Evolutionary conservation across 2,797 vertebrate genomes (phyloP), one percentile per base, ranked within the genome.

Genomic region (Chlorospingus semifuscus): DNA sequence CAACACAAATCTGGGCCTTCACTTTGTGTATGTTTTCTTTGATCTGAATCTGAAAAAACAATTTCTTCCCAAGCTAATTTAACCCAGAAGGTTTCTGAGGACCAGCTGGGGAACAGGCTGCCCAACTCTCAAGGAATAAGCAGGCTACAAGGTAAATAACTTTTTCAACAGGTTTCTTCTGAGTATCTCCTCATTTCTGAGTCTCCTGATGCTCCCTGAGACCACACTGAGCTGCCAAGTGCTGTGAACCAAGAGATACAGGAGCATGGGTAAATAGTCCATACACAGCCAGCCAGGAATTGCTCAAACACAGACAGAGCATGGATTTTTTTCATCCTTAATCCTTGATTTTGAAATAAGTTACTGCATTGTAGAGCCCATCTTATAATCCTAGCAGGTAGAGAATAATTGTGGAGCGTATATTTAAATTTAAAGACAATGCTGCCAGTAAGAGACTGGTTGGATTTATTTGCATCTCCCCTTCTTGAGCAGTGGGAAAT

Each of bases 401-500:
- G 11, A 47, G 55, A 80, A 50, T 17, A 75, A 55, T 12, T 5
- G 2, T 12, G 22, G 9, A 55, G 26, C 2, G 0, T 17, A 5
- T 30, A 44, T 26, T 78, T 60, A 44, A 55, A 64, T 70, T 9
- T 37, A 59, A 84, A 72, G 57, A 42, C 14, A 27, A 7, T 13
- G 42, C 46, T 87, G 52, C 8, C 83, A 66, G 1, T 42, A 74
- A 57, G 0, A 53, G 68, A 47, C 20, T 42, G 72, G 11, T 5
- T 91, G 91, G 71, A 27, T 69, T 89, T 77, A 68, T 36, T 15
- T 81, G 65, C 49, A 63, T 53, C 14, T 93, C 44, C 60, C 63
- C 63, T 91, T 89, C 59, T 34, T 77, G 59, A 90, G 52, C 71
- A 95, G 95, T 7, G 8, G 81, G 55, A 93, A 93, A 65, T 83